These are phyloP conservation scores for Helicoverpa zea DNA, from an alignment of 1,140 invertebrate species.

Conservation along the genomic window DNA sequence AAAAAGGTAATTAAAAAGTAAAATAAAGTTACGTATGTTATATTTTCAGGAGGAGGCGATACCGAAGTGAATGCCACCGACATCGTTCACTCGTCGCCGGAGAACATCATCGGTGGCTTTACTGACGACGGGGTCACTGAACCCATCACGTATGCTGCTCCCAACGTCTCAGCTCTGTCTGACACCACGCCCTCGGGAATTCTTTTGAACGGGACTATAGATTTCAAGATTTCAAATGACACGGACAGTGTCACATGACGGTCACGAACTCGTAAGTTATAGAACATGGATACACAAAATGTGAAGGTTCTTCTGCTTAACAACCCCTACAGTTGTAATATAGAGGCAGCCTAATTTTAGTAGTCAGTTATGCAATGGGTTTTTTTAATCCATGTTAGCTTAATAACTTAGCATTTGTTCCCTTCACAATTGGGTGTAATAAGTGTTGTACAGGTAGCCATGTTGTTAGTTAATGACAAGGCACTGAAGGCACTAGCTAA, in stretches of 20 bases:
- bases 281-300: slow-evolving; percentile 1
- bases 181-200: slow-evolving; percentile 36
- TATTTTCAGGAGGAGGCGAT: slow-evolving; percentile 81
- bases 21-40: slow-evolving; percentile 1
- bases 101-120: slow-evolving; percentile 54
- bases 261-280: background rate
- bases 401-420: slow-evolving; percentile 1
- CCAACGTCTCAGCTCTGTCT: slow-evolving; percentile 28
- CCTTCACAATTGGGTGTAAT: slow-evolving; percentile 3
- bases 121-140: slow-evolving; percentile 47
- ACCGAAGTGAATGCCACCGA: slow-evolving; percentile 72
- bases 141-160: slow-evolving; percentile 1
- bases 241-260: slow-evolving; percentile 68
- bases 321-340: background rate
- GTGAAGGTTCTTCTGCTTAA: slow-evolving; percentile 6
- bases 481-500: no score
- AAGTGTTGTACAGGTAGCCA: background rate
- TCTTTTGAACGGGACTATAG: slow-evolving; percentile 38
- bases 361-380: slow-evolving; percentile 2
- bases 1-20: no score
- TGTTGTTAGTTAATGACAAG: no score
- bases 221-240: slow-evolving; percentile 50
- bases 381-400: background rate
- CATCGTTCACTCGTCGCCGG: slow-evolving; percentile 54
- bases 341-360: background rate